Conservation (phyloP, 2,797 vertebrate genomes). For the Petrocephalus sullivani region DNA sequence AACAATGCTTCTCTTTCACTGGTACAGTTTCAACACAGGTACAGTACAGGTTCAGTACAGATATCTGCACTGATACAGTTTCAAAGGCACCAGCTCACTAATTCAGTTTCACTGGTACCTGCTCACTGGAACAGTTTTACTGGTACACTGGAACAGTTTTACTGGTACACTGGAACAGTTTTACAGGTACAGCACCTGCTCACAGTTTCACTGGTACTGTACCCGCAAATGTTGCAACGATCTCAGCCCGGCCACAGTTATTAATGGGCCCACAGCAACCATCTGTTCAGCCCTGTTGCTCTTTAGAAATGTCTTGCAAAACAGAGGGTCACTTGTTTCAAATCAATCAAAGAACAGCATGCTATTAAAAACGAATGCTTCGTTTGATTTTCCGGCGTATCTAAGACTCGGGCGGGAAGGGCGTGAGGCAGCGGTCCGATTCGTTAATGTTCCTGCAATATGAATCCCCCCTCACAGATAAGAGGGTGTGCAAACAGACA, state of each 20-base stretch:
- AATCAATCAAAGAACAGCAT: neutral
- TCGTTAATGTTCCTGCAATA: constrained; percentile 1
- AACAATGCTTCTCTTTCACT: neutral
- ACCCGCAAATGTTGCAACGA: neutral
- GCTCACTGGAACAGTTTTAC: neutral
- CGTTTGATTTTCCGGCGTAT: neutral
- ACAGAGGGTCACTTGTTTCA: neutral
- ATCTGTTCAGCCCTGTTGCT: neutral
- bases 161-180: no score
- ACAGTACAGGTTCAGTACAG: no score
- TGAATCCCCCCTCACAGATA: neutral
- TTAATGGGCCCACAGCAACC: neutral
- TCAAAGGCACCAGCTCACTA: no score
- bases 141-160: neutral
- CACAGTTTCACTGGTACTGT: neutral
- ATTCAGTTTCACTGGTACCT: neutral
- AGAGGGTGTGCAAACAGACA: neutral
- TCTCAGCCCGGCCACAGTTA: neutral
- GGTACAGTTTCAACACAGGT: neutral
- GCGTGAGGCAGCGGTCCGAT: neutral
- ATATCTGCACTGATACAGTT: no score
- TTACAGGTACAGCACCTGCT: neutral
- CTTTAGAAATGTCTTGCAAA: neutral
- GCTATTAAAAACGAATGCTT: neutral
- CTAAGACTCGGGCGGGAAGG: neutral